Percentiles rank a stretch among this genome's conserved stretches.
Conservation (phyloP, 2,888 invertebrate genomes). For the Balanococcus diminutus region DNA sequence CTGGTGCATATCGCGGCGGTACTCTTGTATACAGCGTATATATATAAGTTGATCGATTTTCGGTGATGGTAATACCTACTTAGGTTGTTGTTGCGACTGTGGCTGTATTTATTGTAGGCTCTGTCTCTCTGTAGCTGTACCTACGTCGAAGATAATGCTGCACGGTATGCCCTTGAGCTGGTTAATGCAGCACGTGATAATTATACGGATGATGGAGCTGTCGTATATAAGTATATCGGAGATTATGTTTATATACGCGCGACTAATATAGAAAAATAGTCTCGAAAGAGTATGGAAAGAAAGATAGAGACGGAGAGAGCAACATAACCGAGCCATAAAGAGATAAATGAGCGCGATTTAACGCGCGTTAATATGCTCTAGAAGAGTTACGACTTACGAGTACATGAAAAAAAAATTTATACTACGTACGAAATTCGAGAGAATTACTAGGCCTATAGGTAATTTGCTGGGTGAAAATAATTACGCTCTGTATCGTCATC, state of each 20-base stretch:
- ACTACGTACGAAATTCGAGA: neutral
- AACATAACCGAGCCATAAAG: neutral
- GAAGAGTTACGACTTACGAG: neutral
- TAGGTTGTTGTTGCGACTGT: neutral
- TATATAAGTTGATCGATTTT: neutral
- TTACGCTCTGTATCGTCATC: neutral
- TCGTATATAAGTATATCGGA: neutral
- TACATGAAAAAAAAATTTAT: neutral
- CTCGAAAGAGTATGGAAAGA: too few relatives aligned
- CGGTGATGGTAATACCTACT: neutral
- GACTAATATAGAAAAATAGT: neutral
- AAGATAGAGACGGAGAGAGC: neutral
- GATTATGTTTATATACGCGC: neutral
- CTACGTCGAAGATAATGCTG: neutral
- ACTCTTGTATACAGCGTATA: neutral
- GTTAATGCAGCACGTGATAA: constrained; percentile 9
- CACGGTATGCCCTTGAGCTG: neutral
- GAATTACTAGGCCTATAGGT: neutral
- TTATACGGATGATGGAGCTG: constrained; percentile 8
- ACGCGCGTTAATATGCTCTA: neutral
- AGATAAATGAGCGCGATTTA: neutral
- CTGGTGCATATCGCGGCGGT: neutral
- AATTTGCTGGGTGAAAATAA: neutral
- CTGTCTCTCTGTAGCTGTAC: neutral
- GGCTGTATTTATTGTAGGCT: neutral